Conservation (phyloP, 2,113 vertebrate species). For the Alethe castanea region DNA sequence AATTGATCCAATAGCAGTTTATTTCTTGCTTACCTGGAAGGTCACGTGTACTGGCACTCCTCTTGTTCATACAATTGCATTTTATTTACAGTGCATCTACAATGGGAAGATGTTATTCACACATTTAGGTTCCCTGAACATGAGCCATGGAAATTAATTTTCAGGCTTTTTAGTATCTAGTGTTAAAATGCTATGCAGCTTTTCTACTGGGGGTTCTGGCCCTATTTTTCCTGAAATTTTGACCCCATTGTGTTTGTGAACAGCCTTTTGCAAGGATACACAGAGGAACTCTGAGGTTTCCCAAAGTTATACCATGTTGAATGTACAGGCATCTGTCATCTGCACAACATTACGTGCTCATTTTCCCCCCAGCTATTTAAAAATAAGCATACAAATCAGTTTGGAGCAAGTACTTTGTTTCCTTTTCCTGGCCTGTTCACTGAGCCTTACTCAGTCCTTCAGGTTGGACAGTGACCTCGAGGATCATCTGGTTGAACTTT, state of each 20-base stretch:
- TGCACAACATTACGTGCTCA: neutral
- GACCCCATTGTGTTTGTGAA: neutral
- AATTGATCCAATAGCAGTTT: neutral
- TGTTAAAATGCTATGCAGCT: neutral
- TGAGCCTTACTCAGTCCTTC: neutral
- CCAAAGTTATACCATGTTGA: neutral
- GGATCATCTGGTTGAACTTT: neutral
- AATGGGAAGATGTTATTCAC: neutral
- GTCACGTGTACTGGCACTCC: neutral
- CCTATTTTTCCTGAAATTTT: neutral
- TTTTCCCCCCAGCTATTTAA: neutral
- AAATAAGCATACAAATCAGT: rapidly evolving
- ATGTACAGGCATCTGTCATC: neutral
- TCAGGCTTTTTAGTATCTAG: neutral
- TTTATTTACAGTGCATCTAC: neutral
- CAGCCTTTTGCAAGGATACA: neutral
- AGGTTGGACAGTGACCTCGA: neutral
- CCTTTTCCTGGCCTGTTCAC: neutral
- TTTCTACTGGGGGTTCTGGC: neutral
- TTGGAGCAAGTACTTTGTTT: neutral
- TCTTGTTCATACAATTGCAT: neutral
- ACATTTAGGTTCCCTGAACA: neutral
- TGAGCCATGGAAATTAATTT: neutral
- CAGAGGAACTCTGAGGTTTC: neutral
- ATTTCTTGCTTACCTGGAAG: neutral